Evolutionary conservation across 2,888 invertebrate species (phyloP).

Genomic region (Trissolcus japonicus): DNA sequence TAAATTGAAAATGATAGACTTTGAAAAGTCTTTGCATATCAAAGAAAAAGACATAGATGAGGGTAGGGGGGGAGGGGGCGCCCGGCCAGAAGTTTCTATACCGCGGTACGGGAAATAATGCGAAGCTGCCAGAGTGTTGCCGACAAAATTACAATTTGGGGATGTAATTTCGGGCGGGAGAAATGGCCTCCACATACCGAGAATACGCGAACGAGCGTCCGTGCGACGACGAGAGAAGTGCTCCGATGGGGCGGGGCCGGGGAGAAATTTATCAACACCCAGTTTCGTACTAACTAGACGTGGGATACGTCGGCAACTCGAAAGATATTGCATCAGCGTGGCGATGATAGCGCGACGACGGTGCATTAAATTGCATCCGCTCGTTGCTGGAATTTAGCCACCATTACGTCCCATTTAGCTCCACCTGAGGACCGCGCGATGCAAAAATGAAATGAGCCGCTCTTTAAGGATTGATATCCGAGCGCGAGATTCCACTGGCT

Average conservation of each 20-base stretch:
- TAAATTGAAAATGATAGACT: too few species aligned
- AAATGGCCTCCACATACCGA: slow-evolving; percentile 74
- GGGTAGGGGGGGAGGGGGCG: slow-evolving; percentile 9
- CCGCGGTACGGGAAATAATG: slow-evolving; percentile 68
- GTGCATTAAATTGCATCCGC: slow-evolving; percentile 74
- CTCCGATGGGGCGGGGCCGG: slow-evolving; percentile 39
- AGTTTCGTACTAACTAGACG: slow-evolving; percentile 74
- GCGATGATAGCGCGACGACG: slow-evolving; percentile 73
- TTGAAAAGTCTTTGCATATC: too few species aligned
- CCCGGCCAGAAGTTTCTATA: slow-evolving; percentile 59
- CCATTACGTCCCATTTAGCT: slow-evolving; percentile 62
- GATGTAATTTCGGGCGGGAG: slow-evolving; percentile 74
- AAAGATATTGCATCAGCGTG: slow-evolving; percentile 74
- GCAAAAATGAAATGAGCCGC: slow-evolving; percentile 55
- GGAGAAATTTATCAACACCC: slow-evolving; percentile 74
- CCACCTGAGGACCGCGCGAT: slow-evolving; percentile 52
- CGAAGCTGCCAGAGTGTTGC: slow-evolving; percentile 65
- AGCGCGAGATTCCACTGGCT: neutral
- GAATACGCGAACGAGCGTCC: slow-evolving; percentile 45
- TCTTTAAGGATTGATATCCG: slow-evolving; percentile 54
- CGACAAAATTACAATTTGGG: slow-evolving; percentile 75
- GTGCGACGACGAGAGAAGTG: slow-evolving; percentile 23
- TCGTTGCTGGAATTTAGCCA: slow-evolving; percentile 72
- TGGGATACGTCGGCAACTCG: slow-evolving; percentile 70
- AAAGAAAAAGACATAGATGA: too few species aligned